phyloP scores from a whole-genome alignment of 2,113 vertebrate genomes.

The Oncorhynchus tshawytscha region DNA sequence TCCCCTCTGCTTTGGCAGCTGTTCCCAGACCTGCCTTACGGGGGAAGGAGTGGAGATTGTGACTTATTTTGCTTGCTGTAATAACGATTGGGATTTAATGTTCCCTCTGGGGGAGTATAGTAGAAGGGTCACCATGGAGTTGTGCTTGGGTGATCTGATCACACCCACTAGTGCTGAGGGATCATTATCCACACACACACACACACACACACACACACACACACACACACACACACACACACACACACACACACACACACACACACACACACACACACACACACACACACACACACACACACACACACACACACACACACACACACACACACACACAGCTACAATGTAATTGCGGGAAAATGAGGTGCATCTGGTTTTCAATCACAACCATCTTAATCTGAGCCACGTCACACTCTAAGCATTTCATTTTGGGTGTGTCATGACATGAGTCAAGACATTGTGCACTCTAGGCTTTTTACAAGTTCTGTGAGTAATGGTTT shows the following conservation, averaged over 20 bases:
- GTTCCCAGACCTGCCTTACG: slow-evolving; percentile 39
- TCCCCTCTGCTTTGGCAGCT: slow-evolving; percentile 21
- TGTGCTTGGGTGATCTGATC: slow-evolving; percentile 15
- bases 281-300: neutral
- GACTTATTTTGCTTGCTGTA: slow-evolving; percentile 36
- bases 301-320: slow-evolving; percentile 5
- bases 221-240: slow-evolving; percentile 3
- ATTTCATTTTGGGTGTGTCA: neutral
- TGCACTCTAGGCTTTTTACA: neutral
- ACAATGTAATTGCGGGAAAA: neutral
- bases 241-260: neutral
- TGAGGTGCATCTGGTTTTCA: too few relatives aligned
- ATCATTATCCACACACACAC: slow-evolving; percentile 29
- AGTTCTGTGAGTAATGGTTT: slow-evolving; percentile 10
- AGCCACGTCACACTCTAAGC: neutral
- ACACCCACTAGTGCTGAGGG: slow-evolving; percentile 19
- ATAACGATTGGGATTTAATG: slow-evolving; percentile 47
- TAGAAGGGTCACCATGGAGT: slow-evolving; percentile 39
- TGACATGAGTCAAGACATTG: neutral
- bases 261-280: slow-evolving; percentile 13
- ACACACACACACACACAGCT: neutral
- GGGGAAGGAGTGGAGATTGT: slow-evolving; percentile 29
- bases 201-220: slow-evolving; percentile 16
- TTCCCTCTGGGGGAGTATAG: slow-evolving; percentile 24
- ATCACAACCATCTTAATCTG: neutral